Conservation (phyloP, 2,797 vertebrate genomes). For the Muscicapa striata region DNA sequence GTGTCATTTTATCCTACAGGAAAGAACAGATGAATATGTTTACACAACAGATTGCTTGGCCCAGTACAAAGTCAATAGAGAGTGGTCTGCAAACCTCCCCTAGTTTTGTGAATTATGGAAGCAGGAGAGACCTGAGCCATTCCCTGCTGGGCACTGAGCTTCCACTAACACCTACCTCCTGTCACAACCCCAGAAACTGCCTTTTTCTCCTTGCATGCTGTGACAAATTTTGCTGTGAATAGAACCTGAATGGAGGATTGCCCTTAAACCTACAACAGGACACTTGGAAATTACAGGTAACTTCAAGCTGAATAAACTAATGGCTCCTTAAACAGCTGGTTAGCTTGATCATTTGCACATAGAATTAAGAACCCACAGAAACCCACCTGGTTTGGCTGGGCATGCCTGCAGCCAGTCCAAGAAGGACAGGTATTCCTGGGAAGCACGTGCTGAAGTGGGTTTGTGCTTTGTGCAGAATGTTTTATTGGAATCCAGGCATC, state of each 20-base stretch:
- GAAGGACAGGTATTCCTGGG: neutral
- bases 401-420: neutral
- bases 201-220: neutral
- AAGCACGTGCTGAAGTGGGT: neutral
- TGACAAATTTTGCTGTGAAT: neutral
- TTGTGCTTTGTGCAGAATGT: neutral
- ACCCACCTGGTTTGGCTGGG: accelerated
- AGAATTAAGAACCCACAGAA: neutral
- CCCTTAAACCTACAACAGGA: neutral
- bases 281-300: neutral
- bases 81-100: neutral
- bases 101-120: neutral
- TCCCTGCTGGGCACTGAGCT: neutral
- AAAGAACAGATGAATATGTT: neutral
- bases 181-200: neutral
- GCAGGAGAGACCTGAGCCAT: neutral
- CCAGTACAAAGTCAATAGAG: neutral
- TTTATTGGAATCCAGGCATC: neutral
- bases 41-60: neutral
- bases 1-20: neutral
- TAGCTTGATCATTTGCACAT: neutral
- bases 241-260: neutral
- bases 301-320: neutral
- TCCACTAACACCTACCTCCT: neutral
- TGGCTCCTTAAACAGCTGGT: neutral